Percentiles rank a stretch among this genome's conserved stretches.
Conservation (phyloP, 2,888 invertebrate genomes). For the Eumacrocentrus americanus region DNA sequence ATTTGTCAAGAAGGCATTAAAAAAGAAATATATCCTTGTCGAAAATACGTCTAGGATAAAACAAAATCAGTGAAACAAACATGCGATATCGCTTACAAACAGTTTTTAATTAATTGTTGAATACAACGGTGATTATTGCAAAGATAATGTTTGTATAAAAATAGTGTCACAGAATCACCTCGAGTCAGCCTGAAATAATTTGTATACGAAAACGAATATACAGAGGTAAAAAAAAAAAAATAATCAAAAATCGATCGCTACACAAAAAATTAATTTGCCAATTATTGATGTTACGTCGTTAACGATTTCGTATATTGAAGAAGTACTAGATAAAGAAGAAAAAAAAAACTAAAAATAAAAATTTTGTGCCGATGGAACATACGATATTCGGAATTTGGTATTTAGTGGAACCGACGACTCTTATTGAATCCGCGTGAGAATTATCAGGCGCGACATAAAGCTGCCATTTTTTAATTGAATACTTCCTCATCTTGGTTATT, state of each 20-base stretch:
- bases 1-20: constrained; percentile 6
- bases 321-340: not conserved
- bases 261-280: constrained; percentile 3
- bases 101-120: not conserved
- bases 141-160: constrained; percentile 8
- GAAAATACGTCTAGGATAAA: not conserved
- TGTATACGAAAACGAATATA: constrained; percentile 28
- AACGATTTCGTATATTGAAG: constrained; percentile 5
- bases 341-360: constrained; percentile 10
- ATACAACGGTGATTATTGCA: constrained; percentile 7
- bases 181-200: constrained; percentile 29
- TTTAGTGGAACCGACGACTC: constrained; percentile 26
- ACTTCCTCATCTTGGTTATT: constrained; percentile 1
- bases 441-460: constrained; percentile 21
- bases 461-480: constrained; percentile 30
- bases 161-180: not conserved
- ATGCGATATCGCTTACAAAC: too few species aligned
- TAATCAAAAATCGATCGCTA: constrained; percentile 5
- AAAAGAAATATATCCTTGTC: not conserved
- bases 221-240: not conserved
- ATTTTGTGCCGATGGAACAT: constrained; percentile 7
- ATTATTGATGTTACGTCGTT: not conserved
- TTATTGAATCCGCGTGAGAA: constrained; percentile 22
- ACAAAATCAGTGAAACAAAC: not conserved
- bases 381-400: constrained; percentile 29